phyloP scores from a whole-genome alignment of 2,113 vertebrate genomes.

The Motacilla tschutschensis region DNA sequence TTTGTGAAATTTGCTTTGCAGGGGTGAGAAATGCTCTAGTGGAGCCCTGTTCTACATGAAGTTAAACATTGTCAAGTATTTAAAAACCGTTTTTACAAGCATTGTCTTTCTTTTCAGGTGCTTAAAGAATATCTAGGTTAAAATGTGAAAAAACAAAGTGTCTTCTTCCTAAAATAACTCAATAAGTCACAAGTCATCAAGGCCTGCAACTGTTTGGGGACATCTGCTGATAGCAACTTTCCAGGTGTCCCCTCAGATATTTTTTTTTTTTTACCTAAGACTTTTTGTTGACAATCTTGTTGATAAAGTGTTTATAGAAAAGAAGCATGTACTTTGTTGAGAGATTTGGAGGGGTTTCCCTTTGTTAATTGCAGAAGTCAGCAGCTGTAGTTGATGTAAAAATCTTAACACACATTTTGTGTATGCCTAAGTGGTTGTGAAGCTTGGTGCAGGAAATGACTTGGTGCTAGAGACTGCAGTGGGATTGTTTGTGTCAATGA shows the following conservation, averaged over 20 bases:
- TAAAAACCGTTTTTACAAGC: not conserved
- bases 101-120: not conserved
- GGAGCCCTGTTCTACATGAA: not conserved
- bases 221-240: not conserved
- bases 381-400: not conserved
- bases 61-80: not conserved
- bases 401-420: not conserved
- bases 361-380: not conserved
- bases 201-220: not conserved
- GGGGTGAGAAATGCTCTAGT: not conserved
- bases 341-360: not conserved
- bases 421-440: not conserved
- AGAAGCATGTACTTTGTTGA: not conserved
- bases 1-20: not conserved
- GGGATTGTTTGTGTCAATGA: not conserved
- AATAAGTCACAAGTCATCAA: not conserved
- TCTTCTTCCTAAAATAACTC: not conserved
- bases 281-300: not conserved
- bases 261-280: not conserved
- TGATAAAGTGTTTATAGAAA: not conserved
- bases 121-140: not conserved
- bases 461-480: not conserved
- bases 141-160: not conserved
- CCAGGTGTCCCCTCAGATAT: not conserved
- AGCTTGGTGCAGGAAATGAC: not conserved